Evolutionary conservation across 2,113 vertebrate species (phyloP), one percentile per base, ranked within the genome.

Genomic region (Hemibagrus wyckioides): DNA sequence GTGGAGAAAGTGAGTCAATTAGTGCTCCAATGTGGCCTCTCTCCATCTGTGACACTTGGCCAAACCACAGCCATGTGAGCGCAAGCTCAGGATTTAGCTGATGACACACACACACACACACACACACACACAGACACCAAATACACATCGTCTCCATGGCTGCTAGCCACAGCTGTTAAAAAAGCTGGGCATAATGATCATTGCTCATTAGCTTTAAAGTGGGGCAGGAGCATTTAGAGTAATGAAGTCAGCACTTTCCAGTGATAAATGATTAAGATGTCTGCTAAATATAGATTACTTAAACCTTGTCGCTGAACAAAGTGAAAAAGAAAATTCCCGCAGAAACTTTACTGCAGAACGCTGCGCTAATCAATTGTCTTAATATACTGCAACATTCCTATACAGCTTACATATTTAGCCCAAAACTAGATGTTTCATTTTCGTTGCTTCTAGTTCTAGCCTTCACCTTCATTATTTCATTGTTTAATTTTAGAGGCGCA

Each of bases 201-300:
- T 15, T 44, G 33, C 80, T 90, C 63, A 71, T 87, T 86, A 73
- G 50, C 59, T 80, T 67, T 57, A 83, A 90, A 88, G 90, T 87
- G 86, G 89, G 87, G 39, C 87, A 87, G 56, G 13, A n/a, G 73
- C 54, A 80, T 86, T 87, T 69, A 69, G 61, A 86, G 39, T 83
- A 81, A 87, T 87, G 69, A 21, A 82, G 76, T 82, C 90, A 82
- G 88, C 73, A 71, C 77, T 89, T 84, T 90, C 25, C 39, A 44
- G 17, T 50, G 48, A 15, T 89, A 15, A 77, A 89, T 89, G 87
- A 84, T 90, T 90, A 14, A 90, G 88, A n/a, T 79, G 48, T 82
- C 25, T 21, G 33, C 54, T 87, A 85, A 80, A 82, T 89, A 76
- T 39, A 63, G 77, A 71, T 59, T 50, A 28, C 30, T 39, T 50